Evolutionary conservation across 2,113 vertebrate species (phyloP).

Genomic region (Theristicus caerulescens): DNA sequence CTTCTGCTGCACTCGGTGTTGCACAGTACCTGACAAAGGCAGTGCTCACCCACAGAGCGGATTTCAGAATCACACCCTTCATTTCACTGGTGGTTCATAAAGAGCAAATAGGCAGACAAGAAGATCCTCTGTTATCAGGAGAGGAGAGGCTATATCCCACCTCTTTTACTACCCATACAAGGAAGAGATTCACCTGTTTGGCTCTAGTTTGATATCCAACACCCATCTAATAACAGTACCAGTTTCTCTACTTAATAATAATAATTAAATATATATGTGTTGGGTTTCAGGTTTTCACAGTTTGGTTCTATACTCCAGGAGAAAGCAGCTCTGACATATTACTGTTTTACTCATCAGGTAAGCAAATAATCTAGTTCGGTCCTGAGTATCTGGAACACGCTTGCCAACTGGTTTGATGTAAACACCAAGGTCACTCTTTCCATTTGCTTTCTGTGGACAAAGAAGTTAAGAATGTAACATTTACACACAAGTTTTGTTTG

Average conservation of each 20-base stretch:
- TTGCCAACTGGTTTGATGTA: not conserved
- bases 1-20: not conserved
- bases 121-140: not conserved
- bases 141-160: not conserved
- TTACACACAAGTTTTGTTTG: slow-evolving; percentile 3
- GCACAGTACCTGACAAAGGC: not conserved
- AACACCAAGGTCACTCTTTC: slow-evolving; percentile 18
- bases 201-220: not conserved
- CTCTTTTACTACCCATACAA: not conserved
- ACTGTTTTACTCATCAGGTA: not conserved
- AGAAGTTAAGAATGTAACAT: not conserved
- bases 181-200: not conserved
- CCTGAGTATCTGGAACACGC: not conserved
- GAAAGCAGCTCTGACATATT: not conserved
- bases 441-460: slow-evolving; percentile 15
- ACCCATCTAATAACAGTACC: not conserved
- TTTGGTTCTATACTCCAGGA: not conserved
- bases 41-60: not conserved
- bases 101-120: not conserved
- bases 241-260: not conserved
- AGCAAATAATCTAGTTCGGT: not conserved
- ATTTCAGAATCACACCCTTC: not conserved
- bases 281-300: not conserved
- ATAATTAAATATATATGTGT: not conserved
- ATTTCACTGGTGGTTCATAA: not conserved